phyloP scores from a whole-genome alignment of 2,113 vertebrate species.

The Antennarius striatus region DNA sequence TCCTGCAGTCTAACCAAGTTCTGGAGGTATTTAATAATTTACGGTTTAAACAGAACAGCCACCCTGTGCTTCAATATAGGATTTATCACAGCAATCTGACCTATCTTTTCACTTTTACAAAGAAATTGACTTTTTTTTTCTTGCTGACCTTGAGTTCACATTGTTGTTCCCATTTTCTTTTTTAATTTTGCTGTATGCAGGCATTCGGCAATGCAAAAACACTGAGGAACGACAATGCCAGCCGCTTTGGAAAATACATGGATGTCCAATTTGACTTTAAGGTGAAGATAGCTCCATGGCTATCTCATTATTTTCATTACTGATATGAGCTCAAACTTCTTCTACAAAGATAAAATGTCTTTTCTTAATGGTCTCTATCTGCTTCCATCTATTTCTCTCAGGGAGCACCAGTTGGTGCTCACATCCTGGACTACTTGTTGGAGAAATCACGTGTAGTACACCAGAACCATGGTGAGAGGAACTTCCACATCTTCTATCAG shows the following conservation, averaged over 20 bases:
- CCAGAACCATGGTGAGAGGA: constrained; percentile 95
- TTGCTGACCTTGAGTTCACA: constrained; percentile 4
- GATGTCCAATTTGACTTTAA: constrained; percentile 97
- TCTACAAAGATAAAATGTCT: neutral
- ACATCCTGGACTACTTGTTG: constrained; percentile 97
- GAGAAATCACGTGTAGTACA: constrained; percentile 97
- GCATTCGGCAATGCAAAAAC: constrained; percentile 98
- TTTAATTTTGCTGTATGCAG: constrained; percentile 60
- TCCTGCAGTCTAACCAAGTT: constrained; percentile 93
- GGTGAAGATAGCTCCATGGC: constrained; percentile 69
- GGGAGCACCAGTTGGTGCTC: constrained; percentile 93
- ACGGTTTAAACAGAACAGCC: neutral
- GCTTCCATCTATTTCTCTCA: constrained; percentile 46
- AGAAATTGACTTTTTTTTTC: constrained; percentile 6
- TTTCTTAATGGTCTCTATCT: too few relatives aligned
- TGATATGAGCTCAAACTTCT: neutral
- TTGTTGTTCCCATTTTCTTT: constrained; percentile 18
- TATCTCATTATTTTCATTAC: neutral
- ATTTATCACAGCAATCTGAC: neutral
- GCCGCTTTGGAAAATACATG: constrained; percentile 98
- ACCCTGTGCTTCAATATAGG: neutral
- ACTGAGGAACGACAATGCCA: constrained; percentile 96
- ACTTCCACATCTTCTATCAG: constrained; percentile 99
- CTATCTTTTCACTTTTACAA: neutral
- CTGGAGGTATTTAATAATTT: constrained; percentile 84